A percentile compares a stretch with the other conserved stretches of the same genome.
phyloP scores from a whole-genome alignment of 2,888 invertebrate genomes.

The Caenorhabditis imperialis region DNA sequence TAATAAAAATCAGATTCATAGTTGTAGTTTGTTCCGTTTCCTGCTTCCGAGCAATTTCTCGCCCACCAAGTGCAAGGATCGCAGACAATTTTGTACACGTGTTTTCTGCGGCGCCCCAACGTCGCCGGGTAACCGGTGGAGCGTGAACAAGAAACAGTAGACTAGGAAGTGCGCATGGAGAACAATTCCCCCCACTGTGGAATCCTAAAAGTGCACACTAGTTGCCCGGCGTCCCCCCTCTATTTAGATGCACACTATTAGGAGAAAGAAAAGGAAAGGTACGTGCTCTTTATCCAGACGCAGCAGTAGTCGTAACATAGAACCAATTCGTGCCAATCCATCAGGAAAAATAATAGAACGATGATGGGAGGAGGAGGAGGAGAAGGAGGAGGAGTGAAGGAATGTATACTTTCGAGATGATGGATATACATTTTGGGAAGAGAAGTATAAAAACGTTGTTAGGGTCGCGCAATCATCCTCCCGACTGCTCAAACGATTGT shows the following conservation, averaged over 20 bases:
- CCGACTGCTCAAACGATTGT: conserved; percentile 52
- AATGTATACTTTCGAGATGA: conserved; percentile 53
- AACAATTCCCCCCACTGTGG: conserved; percentile 30
- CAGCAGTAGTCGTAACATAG: conserved; percentile 20
- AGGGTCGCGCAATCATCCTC: conserved; percentile 45
- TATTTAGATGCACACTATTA: conserved; percentile 44
- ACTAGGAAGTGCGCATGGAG: conserved; percentile 51
- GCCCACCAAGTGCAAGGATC: conserved; percentile 43
- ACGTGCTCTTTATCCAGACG: conserved; percentile 8
- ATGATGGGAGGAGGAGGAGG: conserved; percentile 34
- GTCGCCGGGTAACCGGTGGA: conserved; percentile 10
- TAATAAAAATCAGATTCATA: conserved; percentile 39
- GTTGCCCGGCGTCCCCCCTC: conserved; percentile 15
- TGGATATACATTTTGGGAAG: conserved; percentile 40
- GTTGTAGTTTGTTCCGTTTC: conserved; percentile 3
- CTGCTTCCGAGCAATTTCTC: not conserved
- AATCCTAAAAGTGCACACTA: conserved; percentile 38
- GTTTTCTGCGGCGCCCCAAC: not conserved
- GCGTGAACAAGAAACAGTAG: conserved; percentile 53
- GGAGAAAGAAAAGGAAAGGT: conserved; percentile 45
- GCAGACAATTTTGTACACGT: conserved; percentile 43
- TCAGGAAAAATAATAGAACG: conserved; percentile 52
- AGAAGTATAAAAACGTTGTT: conserved; percentile 39
- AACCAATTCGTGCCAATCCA: conserved; percentile 54
- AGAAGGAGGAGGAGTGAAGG: conserved; percentile 19